Base-by-base conservation (phyloP, 2,888 invertebrate species). In the Xestia rhomboidea region DNA sequence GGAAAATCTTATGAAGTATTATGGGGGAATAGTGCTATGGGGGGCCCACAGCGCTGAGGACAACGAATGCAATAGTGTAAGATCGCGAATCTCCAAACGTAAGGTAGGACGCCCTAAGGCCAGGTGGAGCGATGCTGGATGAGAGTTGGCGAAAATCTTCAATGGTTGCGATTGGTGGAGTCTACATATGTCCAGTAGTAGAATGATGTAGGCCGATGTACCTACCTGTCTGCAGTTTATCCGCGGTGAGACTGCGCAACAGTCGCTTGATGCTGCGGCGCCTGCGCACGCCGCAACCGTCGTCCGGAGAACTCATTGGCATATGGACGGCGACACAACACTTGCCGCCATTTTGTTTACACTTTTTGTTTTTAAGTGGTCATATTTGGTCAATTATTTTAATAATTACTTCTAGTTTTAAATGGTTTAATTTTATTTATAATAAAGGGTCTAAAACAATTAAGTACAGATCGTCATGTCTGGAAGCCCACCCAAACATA, bases 251-350 rank as follows among this genome's bases (percentile, higher is more conserved):
- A 85, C 97, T 96, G 84, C 97, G 92, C 93, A 97, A 89, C 68
- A 97, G 93, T 60, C 97, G 92, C 92, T 96, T 96, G 94, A 97
- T 96, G 93, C 97, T 97, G 89, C 96, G 94, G 51, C 97, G 93
- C 54, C 97, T 94, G 41, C 96, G 94, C 90, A 96, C 95, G 89
- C 94, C 95, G 89, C 92, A 84, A 46, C 91, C 90, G 72, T 94
- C 96, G 82, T 94, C 96, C 79, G 91, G 87, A 18, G 84, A 90
- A 85, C 95, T 95, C 95, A 95, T 96, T 83, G 84, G 87, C 74
- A 74, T 86, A 60, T 21, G 66, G 73, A 62, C 62, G 51, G 63
- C 71, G 24, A 73, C 34, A 67, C 11, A 54, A 51, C 38, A 64
- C 57, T 62, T 27, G 54, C 21, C 73, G 67, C 68, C 80, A 85